phyloP scores from a whole-genome alignment of 35 echinoderm and acorn worm species.

The Apostichopus californicus region DNA sequence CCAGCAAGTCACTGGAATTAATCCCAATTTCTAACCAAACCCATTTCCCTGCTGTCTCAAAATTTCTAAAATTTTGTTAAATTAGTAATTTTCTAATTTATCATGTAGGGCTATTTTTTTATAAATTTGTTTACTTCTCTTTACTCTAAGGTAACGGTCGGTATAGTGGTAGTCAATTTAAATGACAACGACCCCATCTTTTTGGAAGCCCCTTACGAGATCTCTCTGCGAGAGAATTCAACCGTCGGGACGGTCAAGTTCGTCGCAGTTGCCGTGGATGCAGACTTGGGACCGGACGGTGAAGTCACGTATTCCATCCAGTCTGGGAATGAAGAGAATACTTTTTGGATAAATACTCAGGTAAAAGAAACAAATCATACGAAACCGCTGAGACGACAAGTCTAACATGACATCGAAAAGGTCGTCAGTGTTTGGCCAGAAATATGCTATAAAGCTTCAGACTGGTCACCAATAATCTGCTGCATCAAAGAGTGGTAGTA shows the following conservation, averaged over 20 bases:
- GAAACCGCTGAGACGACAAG: too few species aligned
- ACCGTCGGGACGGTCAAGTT: slow-evolving; percentile 57
- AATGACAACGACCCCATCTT: slow-evolving; percentile 90
- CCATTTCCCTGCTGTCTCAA: too few species aligned
- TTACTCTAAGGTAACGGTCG: slow-evolving; percentile 65
- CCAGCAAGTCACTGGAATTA: too few species aligned
- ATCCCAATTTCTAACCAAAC: too few species aligned
- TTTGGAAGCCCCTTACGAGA: slow-evolving; percentile 63
- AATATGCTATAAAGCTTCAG: too few species aligned
- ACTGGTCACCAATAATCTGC: too few species aligned
- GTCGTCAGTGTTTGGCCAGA: too few species aligned
- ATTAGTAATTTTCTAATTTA: not conserved
- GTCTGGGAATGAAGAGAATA: slow-evolving; percentile 55
- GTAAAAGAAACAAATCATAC: not conserved
- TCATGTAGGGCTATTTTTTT: not conserved
- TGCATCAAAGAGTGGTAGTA: too few species aligned
- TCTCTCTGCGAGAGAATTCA: slow-evolving; percentile 65
- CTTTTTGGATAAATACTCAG: slow-evolving; percentile 62
- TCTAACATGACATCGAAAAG: too few species aligned
- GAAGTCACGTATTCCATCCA: slow-evolving; percentile 67
- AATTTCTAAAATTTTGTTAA: not conserved
- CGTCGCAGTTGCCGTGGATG: slow-evolving; percentile 68
- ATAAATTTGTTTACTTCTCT: not conserved
- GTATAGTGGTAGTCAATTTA: slow-evolving; percentile 70
- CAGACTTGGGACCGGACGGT: slow-evolving; percentile 69